Percentiles rank a stretch among this genome's conserved stretches.
Conservation (phyloP, 2,888 invertebrate genomes). For the Rotaria socialis region DNA sequence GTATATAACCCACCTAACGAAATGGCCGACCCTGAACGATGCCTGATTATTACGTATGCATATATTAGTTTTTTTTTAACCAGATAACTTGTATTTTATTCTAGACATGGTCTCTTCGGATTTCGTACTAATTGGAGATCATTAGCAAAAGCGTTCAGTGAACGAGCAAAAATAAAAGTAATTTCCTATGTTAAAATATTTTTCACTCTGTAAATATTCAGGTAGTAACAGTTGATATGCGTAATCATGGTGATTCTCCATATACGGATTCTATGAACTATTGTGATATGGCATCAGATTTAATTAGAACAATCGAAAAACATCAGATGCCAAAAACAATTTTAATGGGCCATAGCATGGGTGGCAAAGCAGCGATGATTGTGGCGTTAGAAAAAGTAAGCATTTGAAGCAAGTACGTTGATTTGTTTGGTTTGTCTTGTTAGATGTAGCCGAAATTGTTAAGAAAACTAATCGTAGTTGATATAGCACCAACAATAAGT, state of each 20-base stretch:
- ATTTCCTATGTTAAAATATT: neutral
- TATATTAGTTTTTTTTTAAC: neutral
- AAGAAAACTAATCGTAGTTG: conserved; percentile 43
- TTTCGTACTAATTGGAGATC: conserved; percentile 80
- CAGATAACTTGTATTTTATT: conserved; percentile 58
- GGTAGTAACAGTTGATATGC: conserved; percentile 76
- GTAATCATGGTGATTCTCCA: conserved; percentile 91
- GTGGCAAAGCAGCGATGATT: conserved; percentile 83
- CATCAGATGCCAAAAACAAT: conserved; percentile 54
- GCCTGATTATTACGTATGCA: neutral
- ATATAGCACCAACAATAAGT: conserved; percentile 43
- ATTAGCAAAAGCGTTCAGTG: conserved; percentile 67
- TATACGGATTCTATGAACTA: conserved; percentile 73
- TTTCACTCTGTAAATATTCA: conserved; percentile 51
- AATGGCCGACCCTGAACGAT: neutral
- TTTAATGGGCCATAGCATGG: conserved; percentile 87
- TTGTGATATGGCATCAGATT: conserved; percentile 71
- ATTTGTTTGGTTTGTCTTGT: neutral
- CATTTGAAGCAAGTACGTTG: neutral
- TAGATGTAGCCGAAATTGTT: conserved; percentile 10
- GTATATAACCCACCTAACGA: neutral
- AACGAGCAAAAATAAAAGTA: conserved; percentile 67
- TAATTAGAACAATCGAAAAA: conserved; percentile 59
- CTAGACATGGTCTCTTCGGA: conserved; percentile 81
- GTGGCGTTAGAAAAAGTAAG: conserved; percentile 65